Evolutionary conservation across 2,797 vertebrate genomes (phyloP), one percentile per base, ranked within the genome.

Genomic region (Centropyge bicolor): DNA sequence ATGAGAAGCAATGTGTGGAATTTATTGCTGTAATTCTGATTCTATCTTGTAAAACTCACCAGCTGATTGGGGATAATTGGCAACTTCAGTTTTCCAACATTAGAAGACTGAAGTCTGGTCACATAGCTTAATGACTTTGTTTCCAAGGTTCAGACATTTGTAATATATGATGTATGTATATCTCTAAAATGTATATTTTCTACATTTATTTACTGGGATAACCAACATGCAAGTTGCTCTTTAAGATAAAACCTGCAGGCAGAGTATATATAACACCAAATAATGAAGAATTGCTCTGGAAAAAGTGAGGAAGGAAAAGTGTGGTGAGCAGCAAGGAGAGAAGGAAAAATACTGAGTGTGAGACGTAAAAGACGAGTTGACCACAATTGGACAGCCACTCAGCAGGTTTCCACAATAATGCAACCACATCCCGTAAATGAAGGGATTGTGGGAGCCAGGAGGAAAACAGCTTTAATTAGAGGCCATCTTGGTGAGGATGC

Each of bases 391-490:
- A 89, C 82, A 78, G 62, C 56, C n/a, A 65, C 72, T 67, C 81
- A 69, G 78, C 78, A 85, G 71, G 81, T 35, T 82, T 78, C 78
- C 69, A 81, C 46, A 59, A 55, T 48, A 78, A 81, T 61, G 46
- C 64, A 66, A 70, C 52, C 64, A 10, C 74, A 86, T 78, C 49
- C 40, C 5, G 3, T 66, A 68, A 81, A 82, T 63, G 70, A 52
- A 71, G 17, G 62, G 48, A 78, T 31, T 35, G 54, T 64, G 62
- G 59, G 48, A 78, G 65, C 59, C 19, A 4, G 36, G 59, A 76
- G 54, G 20, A 72, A 78, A 79, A 83, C 59, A 52, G 35, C 43
- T 84, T 85, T 79, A 87, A 88, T 88, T 83, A 73, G 43, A 46
- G 54, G 52, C 55, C 31, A 11, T 73, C 27, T 54, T 6, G 22